Evolutionary conservation across 2,113 vertebrate genomes (phyloP).

Genomic region (Brevimyrus niger): DNA sequence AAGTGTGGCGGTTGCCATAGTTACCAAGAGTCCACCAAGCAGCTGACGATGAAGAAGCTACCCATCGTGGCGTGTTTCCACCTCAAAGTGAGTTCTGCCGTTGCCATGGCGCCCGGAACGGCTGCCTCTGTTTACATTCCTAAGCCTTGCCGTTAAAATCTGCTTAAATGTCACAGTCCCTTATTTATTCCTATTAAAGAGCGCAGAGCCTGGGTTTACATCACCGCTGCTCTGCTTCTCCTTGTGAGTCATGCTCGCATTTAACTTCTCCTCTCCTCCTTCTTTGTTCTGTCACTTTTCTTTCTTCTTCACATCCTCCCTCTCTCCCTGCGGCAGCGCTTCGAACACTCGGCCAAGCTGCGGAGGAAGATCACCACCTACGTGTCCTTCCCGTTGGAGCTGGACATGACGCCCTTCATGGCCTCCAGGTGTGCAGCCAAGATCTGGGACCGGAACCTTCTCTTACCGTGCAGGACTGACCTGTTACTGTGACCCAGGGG

Average conservation of each 20-base stretch:
- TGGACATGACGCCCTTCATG: slow-evolving; percentile 99
- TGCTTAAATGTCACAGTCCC: not conserved
- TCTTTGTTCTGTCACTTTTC: not conserved
- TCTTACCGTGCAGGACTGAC: not conserved
- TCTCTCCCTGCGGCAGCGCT: slow-evolving; percentile 54
- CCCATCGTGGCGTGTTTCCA: slow-evolving; percentile 99
- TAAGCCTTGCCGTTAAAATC: not conserved
- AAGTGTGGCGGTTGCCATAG: slow-evolving; percentile 98
- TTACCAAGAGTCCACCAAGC: slow-evolving; percentile 94
- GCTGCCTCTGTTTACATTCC: not conserved
- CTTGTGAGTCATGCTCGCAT: not conserved
- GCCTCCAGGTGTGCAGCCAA: slow-evolving; percentile 78
- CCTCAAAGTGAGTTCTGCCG: slow-evolving; percentile 83
- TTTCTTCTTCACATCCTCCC: not conserved
- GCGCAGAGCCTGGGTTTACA: not conserved
- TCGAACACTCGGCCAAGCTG: slow-evolving; percentile 96
- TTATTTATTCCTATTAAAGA: not conserved
- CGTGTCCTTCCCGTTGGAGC: slow-evolving; percentile 92
- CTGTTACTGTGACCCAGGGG: not conserved
- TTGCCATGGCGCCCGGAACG: slow-evolving; percentile 9
- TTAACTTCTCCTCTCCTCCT: slow-evolving; percentile 23
- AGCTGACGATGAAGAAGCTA: slow-evolving; percentile 99
- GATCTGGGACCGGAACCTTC: not conserved
- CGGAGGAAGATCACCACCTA: slow-evolving; percentile 97
- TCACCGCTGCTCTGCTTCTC: not conserved